Conservation (phyloP, 2,797 vertebrate genomes). For the Spheniscus humboldti region DNA sequence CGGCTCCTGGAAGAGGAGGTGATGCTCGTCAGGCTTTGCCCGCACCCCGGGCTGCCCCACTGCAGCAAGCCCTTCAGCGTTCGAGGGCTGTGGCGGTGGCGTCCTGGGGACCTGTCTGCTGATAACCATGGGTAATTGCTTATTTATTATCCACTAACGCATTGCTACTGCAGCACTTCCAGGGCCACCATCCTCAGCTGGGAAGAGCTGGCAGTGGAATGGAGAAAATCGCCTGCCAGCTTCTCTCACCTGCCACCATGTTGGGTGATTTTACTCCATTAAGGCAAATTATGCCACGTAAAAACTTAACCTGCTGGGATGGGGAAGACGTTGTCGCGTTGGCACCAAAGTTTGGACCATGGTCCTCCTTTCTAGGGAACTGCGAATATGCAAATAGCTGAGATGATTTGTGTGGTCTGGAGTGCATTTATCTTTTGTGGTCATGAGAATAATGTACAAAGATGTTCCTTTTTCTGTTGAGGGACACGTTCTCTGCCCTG, state of each 20-base stretch:
- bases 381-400: accelerated
- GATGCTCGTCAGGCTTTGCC: neutral
- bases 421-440: accelerated
- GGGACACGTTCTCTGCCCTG: neutral
- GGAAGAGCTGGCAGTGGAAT: neutral
- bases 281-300: neutral
- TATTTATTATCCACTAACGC: too few relatives aligned
- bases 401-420: neutral
- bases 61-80: neutral
- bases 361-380: neutral
- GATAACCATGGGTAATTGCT: neutral
- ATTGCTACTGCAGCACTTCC: neutral
- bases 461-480: accelerated
- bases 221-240: neutral
- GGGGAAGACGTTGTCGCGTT: neutral
- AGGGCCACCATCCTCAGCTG: neutral
- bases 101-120: neutral
- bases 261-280: neutral
- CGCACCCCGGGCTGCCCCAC: neutral
- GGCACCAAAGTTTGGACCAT: neutral
- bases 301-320: neutral
- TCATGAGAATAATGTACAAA: neutral
- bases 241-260: neutral
- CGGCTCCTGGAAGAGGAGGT: neutral
- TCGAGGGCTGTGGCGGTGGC: neutral